Percentiles rank a stretch among this genome's conserved stretches.
Conservation (phyloP, 1,140 invertebrate species). For the Nebria ingens region DNA sequence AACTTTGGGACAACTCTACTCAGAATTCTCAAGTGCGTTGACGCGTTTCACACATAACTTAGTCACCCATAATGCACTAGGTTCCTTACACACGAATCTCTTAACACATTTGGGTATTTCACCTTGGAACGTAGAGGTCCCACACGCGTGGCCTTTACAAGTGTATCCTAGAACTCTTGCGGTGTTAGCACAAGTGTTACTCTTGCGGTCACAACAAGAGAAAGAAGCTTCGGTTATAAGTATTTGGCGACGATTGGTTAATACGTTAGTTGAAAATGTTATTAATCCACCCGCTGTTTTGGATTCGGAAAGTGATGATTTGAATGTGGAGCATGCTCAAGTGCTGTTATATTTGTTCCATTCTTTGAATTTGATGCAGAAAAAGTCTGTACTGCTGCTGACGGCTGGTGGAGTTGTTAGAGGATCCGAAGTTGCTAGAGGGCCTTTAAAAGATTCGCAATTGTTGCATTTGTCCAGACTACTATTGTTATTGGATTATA, state of each 20-base stretch:
- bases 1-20: slow-evolving; percentile 58
- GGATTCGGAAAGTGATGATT: slow-evolving; percentile 61
- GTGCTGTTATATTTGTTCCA: slow-evolving; percentile 89
- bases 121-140: slow-evolving; percentile 50
- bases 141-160: slow-evolving; percentile 65
- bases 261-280: slow-evolving; percentile 76
- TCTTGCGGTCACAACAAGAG: slow-evolving; percentile 72
- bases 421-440: slow-evolving; percentile 52
- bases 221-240: slow-evolving; percentile 79
- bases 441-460: slow-evolving; percentile 52
- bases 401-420: slow-evolving; percentile 58
- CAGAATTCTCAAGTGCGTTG: slow-evolving; percentile 65
- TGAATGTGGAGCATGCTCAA: slow-evolving; percentile 94
- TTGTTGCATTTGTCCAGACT: slow-evolving; percentile 74
- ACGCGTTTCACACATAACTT: slow-evolving; percentile 78
- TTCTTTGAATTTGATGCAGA: slow-evolving; percentile 89
- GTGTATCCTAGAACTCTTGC: slow-evolving; percentile 79
- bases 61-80: slow-evolving; percentile 58
- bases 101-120: slow-evolving; percentile 66
- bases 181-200: slow-evolving; percentile 56
- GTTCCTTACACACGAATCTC: slow-evolving; percentile 58
- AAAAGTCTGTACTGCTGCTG: slow-evolving; percentile 83
- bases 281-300: slow-evolving; percentile 43
- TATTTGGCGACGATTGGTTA: slow-evolving; percentile 82
- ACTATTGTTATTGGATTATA: slow-evolving; percentile 85